Evolutionary conservation across 2,113 vertebrate species (phyloP), one percentile per base, ranked within the genome.

Genomic region (Oxyura jamaicensis): DNA sequence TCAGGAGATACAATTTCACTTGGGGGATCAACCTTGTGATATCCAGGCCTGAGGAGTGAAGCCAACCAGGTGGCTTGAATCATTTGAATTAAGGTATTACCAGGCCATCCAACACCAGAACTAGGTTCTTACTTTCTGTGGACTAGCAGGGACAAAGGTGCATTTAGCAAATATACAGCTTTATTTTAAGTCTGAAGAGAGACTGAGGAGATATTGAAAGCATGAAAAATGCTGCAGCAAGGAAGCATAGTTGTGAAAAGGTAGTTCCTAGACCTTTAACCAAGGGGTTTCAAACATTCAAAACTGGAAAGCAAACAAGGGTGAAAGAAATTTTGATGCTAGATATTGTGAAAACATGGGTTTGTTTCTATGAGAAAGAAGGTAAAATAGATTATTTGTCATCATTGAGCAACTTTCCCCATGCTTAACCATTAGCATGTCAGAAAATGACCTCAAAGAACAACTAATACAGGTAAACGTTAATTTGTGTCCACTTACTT

Each of bases 251-350:
- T 90, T 79, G 39, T 56, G 69, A 90, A 86, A 95, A 95, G 68
- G 82, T 94, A 63, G 50, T 84, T 95, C 96, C 94, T 92, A 72
- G 72, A 94, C 83, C 78, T 90, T 72, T 82, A 87, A 91, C 58
- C 59, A 75, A 86, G 50, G 68, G 53, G 69, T 93, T 93, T 96
- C 83, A 94, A 26, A 94, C 71, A 94, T 95, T 96, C 88, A 95
- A 76, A 97, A 94, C 83, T 69, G 88, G 88, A 94, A 96, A 93
- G 92, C 69, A 87, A 82, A 92, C 74, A 25, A 22, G 22, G 39
- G 19, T 0, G 26, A 80, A 78, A 62, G 75, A 93, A 86, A 92
- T 84, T n/a, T 20, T 58, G 4, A 52, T 78, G 36, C 55, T 83
- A 74, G 36, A 73, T 72, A 14, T 0, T 4, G 77, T 2, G 2